Evolutionary conservation across 2,113 vertebrate species (phyloP).

Genomic region (Epinephelus moara): DNA sequence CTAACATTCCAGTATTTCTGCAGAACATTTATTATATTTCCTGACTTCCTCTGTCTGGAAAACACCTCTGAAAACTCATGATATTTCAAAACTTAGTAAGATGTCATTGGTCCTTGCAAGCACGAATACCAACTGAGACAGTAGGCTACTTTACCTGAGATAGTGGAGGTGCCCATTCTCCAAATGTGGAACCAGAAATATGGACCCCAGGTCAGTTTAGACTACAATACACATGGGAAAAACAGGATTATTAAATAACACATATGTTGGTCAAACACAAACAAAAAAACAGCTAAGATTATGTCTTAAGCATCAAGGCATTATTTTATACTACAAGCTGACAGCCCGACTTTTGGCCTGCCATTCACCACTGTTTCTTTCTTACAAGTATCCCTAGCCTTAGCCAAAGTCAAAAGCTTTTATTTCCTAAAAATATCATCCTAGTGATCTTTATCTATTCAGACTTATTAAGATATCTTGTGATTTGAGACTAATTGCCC

Average conservation of each 20-base stretch:
- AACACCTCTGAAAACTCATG: background rate
- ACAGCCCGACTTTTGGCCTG: background rate
- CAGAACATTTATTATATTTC: background rate
- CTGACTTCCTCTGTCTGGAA: background rate
- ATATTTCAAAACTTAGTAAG: background rate
- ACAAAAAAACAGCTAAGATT: background rate
- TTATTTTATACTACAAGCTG: background rate
- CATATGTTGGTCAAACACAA: background rate
- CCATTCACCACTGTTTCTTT: too few relatives aligned
- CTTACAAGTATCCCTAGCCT: background rate
- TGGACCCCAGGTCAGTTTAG: conserved; percentile 95
- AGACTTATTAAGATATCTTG: background rate
- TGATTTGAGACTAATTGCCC: background rate
- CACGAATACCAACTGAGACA: background rate
- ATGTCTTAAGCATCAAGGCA: too few relatives aligned
- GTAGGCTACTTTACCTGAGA: conserved; percentile 86
- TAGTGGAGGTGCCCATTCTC: conserved; percentile 93
- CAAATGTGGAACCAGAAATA: conserved; percentile 99
- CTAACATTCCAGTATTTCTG: background rate
- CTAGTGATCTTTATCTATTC: too few relatives aligned
- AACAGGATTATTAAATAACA: background rate
- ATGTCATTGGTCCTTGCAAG: background rate
- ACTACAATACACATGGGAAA: conserved; percentile 81
- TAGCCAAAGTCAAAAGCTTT: background rate
- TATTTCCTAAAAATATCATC: background rate